Evolutionary conservation across 2,888 invertebrate species (phyloP).

Genomic region (Baronia brevicornis): DNA sequence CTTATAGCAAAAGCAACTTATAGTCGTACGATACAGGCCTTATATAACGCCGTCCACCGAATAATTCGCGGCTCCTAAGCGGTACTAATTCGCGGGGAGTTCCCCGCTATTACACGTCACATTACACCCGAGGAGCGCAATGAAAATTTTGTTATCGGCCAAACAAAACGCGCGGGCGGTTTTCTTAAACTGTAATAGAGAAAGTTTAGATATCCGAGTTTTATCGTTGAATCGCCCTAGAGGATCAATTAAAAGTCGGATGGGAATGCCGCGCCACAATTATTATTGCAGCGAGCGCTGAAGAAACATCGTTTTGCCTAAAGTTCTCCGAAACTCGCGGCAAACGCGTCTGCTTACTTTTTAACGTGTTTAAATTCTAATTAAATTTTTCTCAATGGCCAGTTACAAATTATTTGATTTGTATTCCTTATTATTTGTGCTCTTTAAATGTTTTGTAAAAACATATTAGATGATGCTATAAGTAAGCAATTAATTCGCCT

Average conservation of each 20-base stretch:
- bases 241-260: conserved; percentile 76
- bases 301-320: conserved; percentile 31
- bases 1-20: too few species aligned
- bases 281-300: conserved; percentile 60
- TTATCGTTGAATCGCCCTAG: conserved; percentile 69
- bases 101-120: conserved; percentile 39
- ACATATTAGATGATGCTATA: too few species aligned
- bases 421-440: not conserved
- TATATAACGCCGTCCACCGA: too few species aligned
- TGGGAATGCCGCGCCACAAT: conserved; percentile 56
- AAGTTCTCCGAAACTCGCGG: conserved; percentile 28
- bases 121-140: conserved; percentile 36
- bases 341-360: conserved; percentile 20
- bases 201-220: conserved; percentile 70
- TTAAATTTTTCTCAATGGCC: not conserved
- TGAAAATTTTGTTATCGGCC: conserved; percentile 65
- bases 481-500: too few species aligned
- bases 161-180: conserved; percentile 53
- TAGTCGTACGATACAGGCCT: too few species aligned
- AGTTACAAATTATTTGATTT: not conserved
- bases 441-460: not conserved
- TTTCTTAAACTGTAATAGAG: conserved; percentile 74
- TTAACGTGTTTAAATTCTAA: not conserved
- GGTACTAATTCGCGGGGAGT: conserved; percentile 10
- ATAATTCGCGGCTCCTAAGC: not conserved